Evolutionary conservation across 1,140 invertebrate species (phyloP).

Genomic region (Elymnias hypermnestra): DNA sequence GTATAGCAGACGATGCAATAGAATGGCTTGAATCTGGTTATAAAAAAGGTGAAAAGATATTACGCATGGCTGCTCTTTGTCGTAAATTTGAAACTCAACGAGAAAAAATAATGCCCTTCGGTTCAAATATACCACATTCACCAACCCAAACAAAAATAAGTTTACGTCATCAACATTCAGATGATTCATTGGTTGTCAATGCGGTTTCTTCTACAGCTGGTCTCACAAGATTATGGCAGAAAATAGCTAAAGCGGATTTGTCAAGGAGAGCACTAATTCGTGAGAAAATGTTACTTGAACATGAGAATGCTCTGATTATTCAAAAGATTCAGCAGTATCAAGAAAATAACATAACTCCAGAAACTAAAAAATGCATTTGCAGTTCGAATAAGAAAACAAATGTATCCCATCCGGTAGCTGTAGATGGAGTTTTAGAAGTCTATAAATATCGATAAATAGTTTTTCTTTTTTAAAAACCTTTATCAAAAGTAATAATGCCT

Average conservation of each 20-base stretch:
- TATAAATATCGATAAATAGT: slow-evolving; percentile 32
- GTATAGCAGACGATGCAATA: slow-evolving; percentile 37
- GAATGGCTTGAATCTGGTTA: slow-evolving; percentile 48
- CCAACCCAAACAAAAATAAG: slow-evolving; percentile 39
- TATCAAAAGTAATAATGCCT: too few relatives aligned
- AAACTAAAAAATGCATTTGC: slow-evolving; percentile 39
- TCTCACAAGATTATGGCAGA: slow-evolving; percentile 57
- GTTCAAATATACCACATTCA: slow-evolving; percentile 65
- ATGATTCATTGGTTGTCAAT: slow-evolving; percentile 49
- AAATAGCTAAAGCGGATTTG: slow-evolving; percentile 54
- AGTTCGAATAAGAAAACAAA: slow-evolving; percentile 16
- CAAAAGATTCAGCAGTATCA: slow-evolving; percentile 33
- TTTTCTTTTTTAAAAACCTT: too few relatives aligned
- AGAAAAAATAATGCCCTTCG: slow-evolving; percentile 77
- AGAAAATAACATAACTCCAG: slow-evolving; percentile 29
- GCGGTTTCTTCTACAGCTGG: slow-evolving; percentile 47
- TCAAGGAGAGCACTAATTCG: slow-evolving; percentile 45
- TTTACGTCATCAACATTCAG: slow-evolving; percentile 34
- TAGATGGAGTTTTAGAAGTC: slow-evolving; percentile 42
- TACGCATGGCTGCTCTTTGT: slow-evolving; percentile 74
- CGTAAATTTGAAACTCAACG: slow-evolving; percentile 77
- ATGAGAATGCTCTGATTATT: slow-evolving; percentile 49
- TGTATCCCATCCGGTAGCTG: slow-evolving; percentile 26
- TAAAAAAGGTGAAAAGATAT: slow-evolving; percentile 73
- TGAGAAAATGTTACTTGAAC: slow-evolving; percentile 50